These are phyloP conservation scores for Oryzias curvinotus DNA, from an alignment of 2,113 vertebrate genomes.

Conservation along the genomic window DNA sequence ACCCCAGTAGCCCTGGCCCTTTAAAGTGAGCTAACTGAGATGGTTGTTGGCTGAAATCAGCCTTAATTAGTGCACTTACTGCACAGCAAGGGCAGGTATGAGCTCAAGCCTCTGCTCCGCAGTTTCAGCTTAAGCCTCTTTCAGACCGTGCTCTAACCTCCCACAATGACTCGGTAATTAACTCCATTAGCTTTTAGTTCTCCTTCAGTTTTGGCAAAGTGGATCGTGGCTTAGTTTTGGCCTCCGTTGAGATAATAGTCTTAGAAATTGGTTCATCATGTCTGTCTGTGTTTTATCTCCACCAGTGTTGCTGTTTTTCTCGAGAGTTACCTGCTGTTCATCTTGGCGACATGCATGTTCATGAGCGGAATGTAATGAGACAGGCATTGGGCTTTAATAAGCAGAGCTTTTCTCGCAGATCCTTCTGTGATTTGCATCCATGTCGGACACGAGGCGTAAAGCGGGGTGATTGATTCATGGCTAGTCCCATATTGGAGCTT, in stretches of 20 bases:
- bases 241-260: conserved; percentile 56
- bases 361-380: conserved; percentile 60
- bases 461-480: conserved; percentile 73
- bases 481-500: conserved; percentile 56
- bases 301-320: conserved; percentile 50
- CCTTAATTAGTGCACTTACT: conserved; percentile 66
- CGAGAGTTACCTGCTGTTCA: conserved; percentile 59
- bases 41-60: conserved; percentile 61
- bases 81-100: conserved; percentile 60
- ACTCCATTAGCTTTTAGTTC: conserved; percentile 55
- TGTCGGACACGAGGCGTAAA: conserved; percentile 69
- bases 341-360: conserved; percentile 58
- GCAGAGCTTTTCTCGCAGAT: conserved; percentile 68
- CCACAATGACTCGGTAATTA: conserved; percentile 58
- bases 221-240: conserved; percentile 47
- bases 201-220: conserved; percentile 58
- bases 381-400: conserved; percentile 70
- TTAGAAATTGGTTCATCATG: conserved; percentile 57
- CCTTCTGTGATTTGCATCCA: conserved; percentile 73
- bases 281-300: conserved; percentile 56
- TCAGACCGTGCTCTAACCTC: conserved; percentile 56
- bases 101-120: conserved; percentile 42
- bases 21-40: conserved; percentile 63
- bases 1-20: conserved; percentile 63
- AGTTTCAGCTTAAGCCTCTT: conserved; percentile 56